Percentiles rank a stretch among this genome's conserved stretches.
Evolutionary conservation across 2,888 invertebrate species (phyloP).

Genomic region (Aplocera efformata): DNA sequence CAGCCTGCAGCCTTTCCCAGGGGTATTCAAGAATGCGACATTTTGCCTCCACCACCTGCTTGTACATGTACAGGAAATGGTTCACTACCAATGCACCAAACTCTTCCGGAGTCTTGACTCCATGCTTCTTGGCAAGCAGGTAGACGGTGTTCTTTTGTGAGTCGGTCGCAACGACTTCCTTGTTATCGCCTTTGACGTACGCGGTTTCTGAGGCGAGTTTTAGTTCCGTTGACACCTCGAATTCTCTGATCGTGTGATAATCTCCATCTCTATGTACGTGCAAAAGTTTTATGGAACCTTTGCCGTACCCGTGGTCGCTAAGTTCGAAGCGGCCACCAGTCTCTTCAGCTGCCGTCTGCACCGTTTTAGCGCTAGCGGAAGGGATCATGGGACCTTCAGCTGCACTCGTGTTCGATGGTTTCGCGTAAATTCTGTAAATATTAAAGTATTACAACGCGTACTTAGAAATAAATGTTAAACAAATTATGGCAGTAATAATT

Average conservation of each 20-base stretch:
- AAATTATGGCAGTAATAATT: no score
- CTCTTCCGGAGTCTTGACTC: constrained; percentile 87
- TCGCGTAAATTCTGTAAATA: constrained; percentile 69
- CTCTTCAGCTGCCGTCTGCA: constrained; percentile 63
- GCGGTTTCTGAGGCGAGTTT: constrained; percentile 85
- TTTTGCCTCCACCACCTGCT: constrained; percentile 86
- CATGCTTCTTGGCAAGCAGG: constrained; percentile 87
- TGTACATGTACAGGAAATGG: constrained; percentile 87
- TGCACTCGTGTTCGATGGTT: constrained; percentile 68
- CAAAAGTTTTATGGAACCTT: constrained; percentile 86
- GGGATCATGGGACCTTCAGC: constrained; percentile 37
- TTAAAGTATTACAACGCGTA: background rate
- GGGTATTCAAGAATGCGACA: constrained; percentile 87
- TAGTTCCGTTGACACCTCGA: constrained; percentile 86
- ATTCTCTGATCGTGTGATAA: constrained; percentile 86
- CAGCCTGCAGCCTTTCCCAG: constrained; percentile 84
- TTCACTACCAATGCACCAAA: constrained; percentile 87
- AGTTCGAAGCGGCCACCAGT: constrained; percentile 80
- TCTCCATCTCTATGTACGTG: constrained; percentile 85
- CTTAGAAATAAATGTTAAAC: background rate
- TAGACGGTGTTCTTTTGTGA: constrained; percentile 92
- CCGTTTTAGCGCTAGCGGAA: constrained; percentile 31
- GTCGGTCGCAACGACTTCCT: constrained; percentile 90
- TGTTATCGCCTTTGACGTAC: constrained; percentile 87
- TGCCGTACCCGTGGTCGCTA: constrained; percentile 86